A percentile compares a stretch with the other conserved stretches of the same genome.
Conservation (phyloP, 2,113 vertebrate genomes). For the Suricata suricatta region DNA sequence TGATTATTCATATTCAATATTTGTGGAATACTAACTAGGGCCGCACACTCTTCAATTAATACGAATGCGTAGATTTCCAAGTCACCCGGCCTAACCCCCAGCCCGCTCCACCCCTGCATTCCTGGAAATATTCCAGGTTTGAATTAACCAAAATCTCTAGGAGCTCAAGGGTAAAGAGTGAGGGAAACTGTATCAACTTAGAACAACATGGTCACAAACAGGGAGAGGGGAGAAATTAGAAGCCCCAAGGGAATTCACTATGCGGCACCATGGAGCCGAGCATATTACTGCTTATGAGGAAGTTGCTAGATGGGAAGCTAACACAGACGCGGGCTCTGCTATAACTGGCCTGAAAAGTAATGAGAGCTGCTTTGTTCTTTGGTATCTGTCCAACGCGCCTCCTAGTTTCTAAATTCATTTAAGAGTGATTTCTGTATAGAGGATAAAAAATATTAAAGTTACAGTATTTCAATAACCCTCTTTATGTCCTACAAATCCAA, state of each 20-base stretch:
- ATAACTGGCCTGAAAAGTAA: constrained; percentile 79
- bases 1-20: constrained; percentile 78
- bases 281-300: not conserved
- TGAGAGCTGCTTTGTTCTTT: constrained; percentile 77
- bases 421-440: constrained; percentile 83
- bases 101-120: not conserved
- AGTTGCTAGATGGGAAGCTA: constrained; percentile 59
- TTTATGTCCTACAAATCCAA: constrained; percentile 85
- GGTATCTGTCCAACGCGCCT: constrained; percentile 81
- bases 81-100: not conserved
- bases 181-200: not conserved
- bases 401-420: constrained; percentile 83
- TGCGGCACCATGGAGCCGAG: not conserved
- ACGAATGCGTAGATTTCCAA: constrained; percentile 24
- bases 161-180: not conserved
- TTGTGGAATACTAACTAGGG: constrained; percentile 74
- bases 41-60: constrained; percentile 57
- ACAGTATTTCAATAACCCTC: constrained; percentile 82
- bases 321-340: constrained; percentile 72
- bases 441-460: constrained; percentile 80
- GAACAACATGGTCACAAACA: not conserved
- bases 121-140: not conserved
- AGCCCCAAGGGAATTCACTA: constrained; percentile 41
- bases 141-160: not conserved
- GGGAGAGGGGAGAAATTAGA: not conserved